A percentile compares a stretch with the other conserved stretches of the same genome.
Evolutionary conservation across 35 echinoderm and acorn worm genomes (phyloP).

Genomic region (Ophioderma brevispina): DNA sequence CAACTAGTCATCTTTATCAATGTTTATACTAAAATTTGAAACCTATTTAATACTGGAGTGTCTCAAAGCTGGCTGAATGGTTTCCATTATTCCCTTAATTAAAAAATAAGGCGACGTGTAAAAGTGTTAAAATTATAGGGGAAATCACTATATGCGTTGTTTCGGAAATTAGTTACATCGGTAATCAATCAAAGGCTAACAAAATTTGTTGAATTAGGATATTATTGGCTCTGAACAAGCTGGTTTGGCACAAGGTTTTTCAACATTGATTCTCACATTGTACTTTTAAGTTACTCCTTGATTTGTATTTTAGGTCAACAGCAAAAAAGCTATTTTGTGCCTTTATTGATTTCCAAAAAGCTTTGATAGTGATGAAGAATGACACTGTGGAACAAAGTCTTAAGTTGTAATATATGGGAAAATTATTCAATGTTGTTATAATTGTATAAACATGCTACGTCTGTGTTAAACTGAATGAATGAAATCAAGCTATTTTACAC

Average conservation of each 20-base stretch:
- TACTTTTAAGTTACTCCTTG: slow-evolving; percentile 23
- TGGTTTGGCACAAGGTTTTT: slow-evolving; percentile 46
- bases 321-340: slow-evolving; percentile 55
- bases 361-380: no score
- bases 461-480: slow-evolving; percentile 37
- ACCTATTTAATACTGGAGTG: neutral
- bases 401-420: slow-evolving; percentile 69
- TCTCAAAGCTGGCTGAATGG: neutral
- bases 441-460: slow-evolving; percentile 51
- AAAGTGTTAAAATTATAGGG: neutral
- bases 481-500: slow-evolving; percentile 46
- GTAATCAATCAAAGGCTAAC: neutral
- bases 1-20: no score
- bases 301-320: slow-evolving; percentile 25
- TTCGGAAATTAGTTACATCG: neutral
- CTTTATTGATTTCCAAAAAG: slow-evolving; percentile 70
- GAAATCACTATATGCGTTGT: neutral
- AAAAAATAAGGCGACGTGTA: neutral
- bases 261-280: slow-evolving; percentile 42
- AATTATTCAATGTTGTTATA: slow-evolving; percentile 45
- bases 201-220: neutral
- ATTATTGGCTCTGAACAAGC: neutral
- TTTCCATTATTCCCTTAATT: neutral
- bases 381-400: no score
- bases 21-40: no score